A percentile compares a stretch with the other conserved stretches of the same genome.
Evolutionary conservation across 2,113 vertebrate species (phyloP).

Genomic region (Numenius arquata): DNA sequence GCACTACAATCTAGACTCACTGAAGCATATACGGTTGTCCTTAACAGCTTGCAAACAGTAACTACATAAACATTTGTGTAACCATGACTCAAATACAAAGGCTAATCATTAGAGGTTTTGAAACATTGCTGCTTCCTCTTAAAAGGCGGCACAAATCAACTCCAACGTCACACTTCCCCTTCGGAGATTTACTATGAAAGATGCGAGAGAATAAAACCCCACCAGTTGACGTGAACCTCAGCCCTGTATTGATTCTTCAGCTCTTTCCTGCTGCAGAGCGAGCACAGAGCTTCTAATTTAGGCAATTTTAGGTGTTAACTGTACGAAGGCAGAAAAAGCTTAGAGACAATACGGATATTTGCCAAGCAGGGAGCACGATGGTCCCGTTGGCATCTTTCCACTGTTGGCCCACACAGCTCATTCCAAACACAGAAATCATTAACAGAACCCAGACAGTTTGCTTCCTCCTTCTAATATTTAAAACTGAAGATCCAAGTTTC

Average conservation of each 20-base stretch:
- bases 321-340: background rate
- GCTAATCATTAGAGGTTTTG: background rate
- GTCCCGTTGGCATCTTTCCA: conserved; percentile 34
- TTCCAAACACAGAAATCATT: conserved; percentile 50
- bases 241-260: background rate
- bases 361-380: conserved; percentile 25
- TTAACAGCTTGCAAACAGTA: background rate
- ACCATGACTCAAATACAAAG: background rate
- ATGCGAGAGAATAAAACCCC: background rate
- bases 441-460: conserved; percentile 58
- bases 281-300: background rate
- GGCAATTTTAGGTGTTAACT: conserved; percentile 9
- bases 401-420: conserved; percentile 18
- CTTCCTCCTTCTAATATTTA: conserved; percentile 47
- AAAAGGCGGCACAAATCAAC: background rate
- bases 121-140: background rate
- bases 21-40: background rate
- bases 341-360: background rate
- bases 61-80: background rate
- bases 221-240: background rate
- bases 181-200: background rate
- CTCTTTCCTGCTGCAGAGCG: background rate
- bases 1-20: background rate
- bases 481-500: conserved; percentile 52
- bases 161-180: background rate